These are phyloP conservation scores for Troglohyphantes excavatus DNA, from an alignment of 2,888 invertebrate genomes.

Conservation along the genomic window DNA sequence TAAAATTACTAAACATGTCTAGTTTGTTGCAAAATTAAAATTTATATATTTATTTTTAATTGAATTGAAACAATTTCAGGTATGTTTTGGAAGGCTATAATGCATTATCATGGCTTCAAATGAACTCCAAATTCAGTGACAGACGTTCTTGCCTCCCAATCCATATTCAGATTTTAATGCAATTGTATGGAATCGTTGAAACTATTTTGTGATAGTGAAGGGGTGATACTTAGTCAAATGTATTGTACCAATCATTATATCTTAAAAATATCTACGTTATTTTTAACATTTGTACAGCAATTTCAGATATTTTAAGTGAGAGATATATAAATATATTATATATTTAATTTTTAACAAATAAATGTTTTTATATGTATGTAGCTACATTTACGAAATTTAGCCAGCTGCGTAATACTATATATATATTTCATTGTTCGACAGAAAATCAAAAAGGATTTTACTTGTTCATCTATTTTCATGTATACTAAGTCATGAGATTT, in stretches of 20 bases:
- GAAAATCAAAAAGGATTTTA: constrained; percentile 50
- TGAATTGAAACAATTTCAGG: too few species aligned
- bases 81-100: constrained; percentile 99
- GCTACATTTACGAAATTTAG: constrained; percentile 33
- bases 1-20: too few species aligned
- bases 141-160: constrained; percentile 98
- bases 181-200: constrained; percentile 97
- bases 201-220: constrained; percentile 87
- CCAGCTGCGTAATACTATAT: not conserved
- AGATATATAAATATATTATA: constrained; percentile 12
- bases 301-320: constrained; percentile 49
- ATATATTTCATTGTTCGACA: constrained; percentile 35
- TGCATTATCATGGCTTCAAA: constrained; percentile 97
- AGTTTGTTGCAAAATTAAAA: too few species aligned
- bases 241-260: constrained; percentile 53
- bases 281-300: constrained; percentile 53
- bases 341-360: constrained; percentile 50
- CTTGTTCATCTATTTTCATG: constrained; percentile 24
- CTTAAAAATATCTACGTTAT: constrained; percentile 45
- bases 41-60: too few species aligned
- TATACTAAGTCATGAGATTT: constrained; percentile 46
- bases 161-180: constrained; percentile 98
- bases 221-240: constrained; percentile 69
- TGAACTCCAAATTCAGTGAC: constrained; percentile 96
- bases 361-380: constrained; percentile 42